Percentiles rank a stretch among this genome's conserved stretches.
phyloP scores from a whole-genome alignment of 23 tunicate genomes.

The Botrylloides violaceus region DNA sequence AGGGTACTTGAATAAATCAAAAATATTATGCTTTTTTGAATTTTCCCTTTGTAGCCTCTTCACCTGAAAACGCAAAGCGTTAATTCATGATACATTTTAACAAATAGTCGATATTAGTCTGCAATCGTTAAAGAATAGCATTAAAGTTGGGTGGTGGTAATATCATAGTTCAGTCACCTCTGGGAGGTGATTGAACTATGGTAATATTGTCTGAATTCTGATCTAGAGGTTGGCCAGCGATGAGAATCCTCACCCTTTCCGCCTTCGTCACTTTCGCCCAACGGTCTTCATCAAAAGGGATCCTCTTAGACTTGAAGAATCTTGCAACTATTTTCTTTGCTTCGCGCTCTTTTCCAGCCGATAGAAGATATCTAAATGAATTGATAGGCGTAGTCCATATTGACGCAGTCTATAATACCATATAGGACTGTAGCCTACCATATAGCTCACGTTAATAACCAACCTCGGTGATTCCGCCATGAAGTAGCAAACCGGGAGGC shows the following conservation, averaged over 20 bases:
- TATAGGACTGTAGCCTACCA: too few relatives aligned
- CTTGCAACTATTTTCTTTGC: conserved; percentile 37
- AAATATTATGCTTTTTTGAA: conserved; percentile 21
- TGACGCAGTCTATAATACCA: too few relatives aligned
- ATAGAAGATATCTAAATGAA: conserved; percentile 55
- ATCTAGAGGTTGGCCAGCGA: too few relatives aligned
- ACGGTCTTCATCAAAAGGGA: conserved; percentile 15
- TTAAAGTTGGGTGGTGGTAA: too few relatives aligned
- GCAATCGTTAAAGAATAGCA: too few relatives aligned
- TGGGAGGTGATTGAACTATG: too few relatives aligned
- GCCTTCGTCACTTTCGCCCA: conserved; percentile 35
- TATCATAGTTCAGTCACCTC: too few relatives aligned
- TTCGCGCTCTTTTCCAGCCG: conserved; percentile 25
- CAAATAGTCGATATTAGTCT: too few relatives aligned
- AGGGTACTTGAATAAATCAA: conserved; percentile 43
- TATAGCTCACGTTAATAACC: too few relatives aligned
- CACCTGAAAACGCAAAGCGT: conserved; percentile 11
- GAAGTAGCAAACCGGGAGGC: conserved; percentile 16
- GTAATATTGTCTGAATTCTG: too few relatives aligned
- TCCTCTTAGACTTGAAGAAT: conserved; percentile 30
- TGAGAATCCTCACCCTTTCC: neutral
- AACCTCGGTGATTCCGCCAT: conserved; percentile 58
- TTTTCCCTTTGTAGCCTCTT: conserved; percentile 4
- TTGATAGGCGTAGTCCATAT: too few relatives aligned
- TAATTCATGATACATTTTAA: too few relatives aligned